Evolutionary conservation across 2,797 vertebrate species (phyloP), one percentile per base, ranked within the genome.

Genomic region (Fratercula arctica): DNA sequence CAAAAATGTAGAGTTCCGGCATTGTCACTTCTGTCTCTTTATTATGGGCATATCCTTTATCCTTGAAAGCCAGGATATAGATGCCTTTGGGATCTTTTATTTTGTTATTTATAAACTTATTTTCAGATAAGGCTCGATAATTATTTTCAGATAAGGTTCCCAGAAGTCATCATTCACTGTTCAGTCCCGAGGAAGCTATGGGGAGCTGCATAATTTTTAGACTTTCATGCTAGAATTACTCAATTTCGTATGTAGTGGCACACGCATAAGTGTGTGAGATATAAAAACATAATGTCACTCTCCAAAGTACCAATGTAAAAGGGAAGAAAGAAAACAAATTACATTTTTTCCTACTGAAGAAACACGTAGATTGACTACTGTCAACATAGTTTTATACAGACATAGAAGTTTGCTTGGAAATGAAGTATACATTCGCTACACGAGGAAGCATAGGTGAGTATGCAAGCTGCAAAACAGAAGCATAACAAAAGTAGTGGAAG

Each of bases 21-120:
- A 76, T 57, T 81, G 89, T 85, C 85, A 78, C 59, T 96, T 87
- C 53, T 94, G 63, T 92, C 41, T 80, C 70, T 90, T 60, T 93
- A 59, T 94, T 95, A 86, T 1, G 3, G 46, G 9, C 61, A 78
- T 59, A 59, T 84, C 37, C 45, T 75, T 91, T 80, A 89, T 78
- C 61, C 82, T 86, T 84, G 78, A 86, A 81, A 95, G 33, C 41
- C 87, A 90, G 87, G 69, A 89, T 93, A 75, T 39, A 95, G 81
- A 91, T 75, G 61, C 53, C 28, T 74, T 83, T 11, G 15, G 15
- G 57, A 90, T 87, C 33, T 90, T 94, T 95, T 85, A 93, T 92
- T 96, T 96, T 2, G 9, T 85, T 93, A 77, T 92, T 95, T 95
- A 90, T 92, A 89, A 95, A 83, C 56, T 85, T 90, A 94, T 82